Conservation (phyloP, 2,113 vertebrate genomes). For the Chauna torquata region DNA sequence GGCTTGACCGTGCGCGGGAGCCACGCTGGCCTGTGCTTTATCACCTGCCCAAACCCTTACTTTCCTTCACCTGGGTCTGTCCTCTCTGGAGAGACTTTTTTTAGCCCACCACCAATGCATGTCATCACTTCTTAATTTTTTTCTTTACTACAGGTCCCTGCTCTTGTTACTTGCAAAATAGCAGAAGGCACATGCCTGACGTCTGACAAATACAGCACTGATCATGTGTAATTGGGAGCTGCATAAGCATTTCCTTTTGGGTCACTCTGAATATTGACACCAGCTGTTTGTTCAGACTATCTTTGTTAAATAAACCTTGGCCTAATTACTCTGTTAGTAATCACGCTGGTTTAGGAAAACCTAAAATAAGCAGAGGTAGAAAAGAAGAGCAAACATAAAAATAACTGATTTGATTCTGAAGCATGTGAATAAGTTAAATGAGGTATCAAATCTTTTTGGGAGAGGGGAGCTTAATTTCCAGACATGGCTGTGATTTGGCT, state of each 20-base stretch:
- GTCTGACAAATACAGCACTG: neutral
- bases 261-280: neutral
- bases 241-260: neutral
- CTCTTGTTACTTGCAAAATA: neutral
- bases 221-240: neutral
- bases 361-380: neutral
- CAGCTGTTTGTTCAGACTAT: neutral
- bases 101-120: neutral
- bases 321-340: neutral
- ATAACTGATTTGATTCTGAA: fast-evolving
- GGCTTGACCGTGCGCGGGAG: neutral
- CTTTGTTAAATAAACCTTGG: neutral
- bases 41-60: neutral
- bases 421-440: neutral
- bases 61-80: neutral
- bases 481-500: neutral
- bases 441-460: no score
- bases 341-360: fast-evolving
- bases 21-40: neutral
- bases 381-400: neutral
- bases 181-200: neutral
- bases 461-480: neutral
- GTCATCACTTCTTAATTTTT: neutral
- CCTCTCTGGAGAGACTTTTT: neutral
- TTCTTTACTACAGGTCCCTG: neutral